A percentile compares a stretch with the other conserved stretches of the same genome.
phyloP scores from a whole-genome alignment of 2,888 invertebrate genomes.

The Alsophila aescularia region DNA sequence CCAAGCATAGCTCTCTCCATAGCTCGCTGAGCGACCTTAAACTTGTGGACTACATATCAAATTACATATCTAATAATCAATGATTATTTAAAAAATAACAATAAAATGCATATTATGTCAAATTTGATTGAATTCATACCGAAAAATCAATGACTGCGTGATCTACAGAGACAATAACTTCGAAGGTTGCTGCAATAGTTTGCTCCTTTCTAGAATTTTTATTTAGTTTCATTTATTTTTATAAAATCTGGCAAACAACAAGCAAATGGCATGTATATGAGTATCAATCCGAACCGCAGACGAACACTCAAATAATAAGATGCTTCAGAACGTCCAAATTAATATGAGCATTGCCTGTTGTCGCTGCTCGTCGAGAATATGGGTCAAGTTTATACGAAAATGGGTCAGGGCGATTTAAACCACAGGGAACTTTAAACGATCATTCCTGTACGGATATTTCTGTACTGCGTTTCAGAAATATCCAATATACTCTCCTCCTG shows the following conservation, averaged over 20 bases:
- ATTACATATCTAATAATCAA: too few relatives aligned
- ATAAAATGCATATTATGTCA: not conserved
- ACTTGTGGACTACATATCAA: too few relatives aligned
- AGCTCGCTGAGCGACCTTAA: too few relatives aligned
- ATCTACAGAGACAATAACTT: not conserved
- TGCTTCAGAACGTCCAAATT: constrained; percentile 34
- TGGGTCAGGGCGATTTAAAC: constrained; percentile 73
- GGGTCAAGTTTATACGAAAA: constrained; percentile 74
- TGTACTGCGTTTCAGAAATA: constrained; percentile 40
- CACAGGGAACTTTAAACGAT: constrained; percentile 57
- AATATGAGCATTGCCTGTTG: constrained; percentile 33
- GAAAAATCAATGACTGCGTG: not conserved
- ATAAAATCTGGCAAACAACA: too few relatives aligned
- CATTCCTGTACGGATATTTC: constrained; percentile 63
- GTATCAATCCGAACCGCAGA: too few relatives aligned
- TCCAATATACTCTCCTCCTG: constrained; percentile 16
- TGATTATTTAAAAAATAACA: too few relatives aligned
- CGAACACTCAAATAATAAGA: not conserved
- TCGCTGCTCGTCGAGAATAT: constrained; percentile 53
- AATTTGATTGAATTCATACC: not conserved
- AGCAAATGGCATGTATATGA: too few relatives aligned
- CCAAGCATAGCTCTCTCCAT: too few relatives aligned
- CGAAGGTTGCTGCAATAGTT: not conserved
- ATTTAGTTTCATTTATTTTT: too few relatives aligned
- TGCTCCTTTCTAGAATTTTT: not conserved